Percentiles rank a stretch among this genome's conserved stretches.
Evolutionary conservation across 2,888 invertebrate genomes (phyloP).

Genomic region (Sepiola atlantica): DNA sequence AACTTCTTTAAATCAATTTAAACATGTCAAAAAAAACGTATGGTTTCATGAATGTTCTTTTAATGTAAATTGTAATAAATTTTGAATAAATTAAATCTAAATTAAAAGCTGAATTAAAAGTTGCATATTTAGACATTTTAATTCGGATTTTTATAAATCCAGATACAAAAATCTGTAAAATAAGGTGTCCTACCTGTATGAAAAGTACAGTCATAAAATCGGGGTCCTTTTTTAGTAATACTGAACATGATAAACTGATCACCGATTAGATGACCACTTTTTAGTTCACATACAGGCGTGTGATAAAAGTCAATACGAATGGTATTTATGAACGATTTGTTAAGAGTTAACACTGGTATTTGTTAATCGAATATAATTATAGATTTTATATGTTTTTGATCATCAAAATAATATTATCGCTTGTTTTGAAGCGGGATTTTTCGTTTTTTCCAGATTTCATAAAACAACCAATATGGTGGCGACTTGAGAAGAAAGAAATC

Average conservation of each 20-base stretch:
- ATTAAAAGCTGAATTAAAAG: too few relatives aligned
- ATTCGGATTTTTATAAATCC: too few relatives aligned
- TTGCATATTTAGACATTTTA: too few relatives aligned
- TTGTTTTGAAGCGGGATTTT: too few relatives aligned
- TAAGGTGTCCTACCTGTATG: neutral
- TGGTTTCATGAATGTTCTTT: too few relatives aligned
- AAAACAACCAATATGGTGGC: slow-evolving; percentile 32
- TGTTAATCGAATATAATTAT: neutral
- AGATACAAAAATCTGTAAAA: neutral
- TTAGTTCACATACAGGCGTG: neutral
- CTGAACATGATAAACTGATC: neutral
- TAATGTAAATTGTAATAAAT: too few relatives aligned
- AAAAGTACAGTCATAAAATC: neutral
- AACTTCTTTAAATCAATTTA: neutral
- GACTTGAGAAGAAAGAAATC: neutral
- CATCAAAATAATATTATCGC: too few relatives aligned
- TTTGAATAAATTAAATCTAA: too few relatives aligned
- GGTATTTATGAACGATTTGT: neutral
- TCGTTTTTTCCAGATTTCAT: neutral
- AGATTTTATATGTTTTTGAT: too few relatives aligned
- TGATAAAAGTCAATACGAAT: neutral
- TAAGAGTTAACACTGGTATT: neutral
- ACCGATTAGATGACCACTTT: neutral
- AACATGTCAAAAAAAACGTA: neutral
- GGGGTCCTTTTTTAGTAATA: neutral